Evolutionary conservation across 2,888 invertebrate genomes (phyloP).

Genomic region (Synergus laeviventris): DNA sequence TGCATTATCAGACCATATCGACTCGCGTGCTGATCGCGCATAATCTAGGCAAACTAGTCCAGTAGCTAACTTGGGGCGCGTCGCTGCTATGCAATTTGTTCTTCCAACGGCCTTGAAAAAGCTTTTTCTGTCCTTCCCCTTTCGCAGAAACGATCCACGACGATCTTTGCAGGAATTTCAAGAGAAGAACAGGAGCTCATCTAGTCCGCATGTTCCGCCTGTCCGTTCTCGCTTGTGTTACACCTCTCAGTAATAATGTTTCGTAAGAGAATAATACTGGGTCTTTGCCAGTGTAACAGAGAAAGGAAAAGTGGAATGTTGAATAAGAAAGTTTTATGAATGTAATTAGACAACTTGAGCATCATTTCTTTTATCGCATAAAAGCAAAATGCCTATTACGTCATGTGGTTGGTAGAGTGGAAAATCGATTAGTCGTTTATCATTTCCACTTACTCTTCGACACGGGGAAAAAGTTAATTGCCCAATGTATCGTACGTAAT

Average conservation of each 20-base stretch:
- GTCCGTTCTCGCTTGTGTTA: constrained; percentile 27
- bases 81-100: constrained; percentile 5
- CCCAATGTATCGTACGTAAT: constrained; percentile 33
- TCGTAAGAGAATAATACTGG: constrained; percentile 34
- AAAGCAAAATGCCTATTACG: constrained; percentile 16
- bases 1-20: constrained; percentile 50
- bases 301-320: constrained; percentile 36
- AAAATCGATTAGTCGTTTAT: constrained; percentile 39
- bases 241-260: constrained; percentile 39
- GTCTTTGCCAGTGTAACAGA: constrained; percentile 16
- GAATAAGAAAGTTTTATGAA: constrained; percentile 28
- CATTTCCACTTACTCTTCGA: constrained; percentile 31
- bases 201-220: constrained; percentile 32
- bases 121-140: constrained; percentile 40
- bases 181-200: constrained; percentile 42
- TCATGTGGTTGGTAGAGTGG: constrained; percentile 25
- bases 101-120: constrained; percentile 12
- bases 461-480: constrained; percentile 23
- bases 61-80: constrained; percentile 40
- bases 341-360: constrained; percentile 18
- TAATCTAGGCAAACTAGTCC: constrained; percentile 53
- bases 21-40: constrained; percentile 48
- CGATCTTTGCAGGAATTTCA: constrained; percentile 46
- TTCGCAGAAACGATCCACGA: constrained; percentile 42
- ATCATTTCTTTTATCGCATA: constrained; percentile 1